These are phyloP conservation scores for Microcebus lehilahytsara DNA, from an alignment of 2,113 vertebrate species.

Conservation along the genomic window DNA sequence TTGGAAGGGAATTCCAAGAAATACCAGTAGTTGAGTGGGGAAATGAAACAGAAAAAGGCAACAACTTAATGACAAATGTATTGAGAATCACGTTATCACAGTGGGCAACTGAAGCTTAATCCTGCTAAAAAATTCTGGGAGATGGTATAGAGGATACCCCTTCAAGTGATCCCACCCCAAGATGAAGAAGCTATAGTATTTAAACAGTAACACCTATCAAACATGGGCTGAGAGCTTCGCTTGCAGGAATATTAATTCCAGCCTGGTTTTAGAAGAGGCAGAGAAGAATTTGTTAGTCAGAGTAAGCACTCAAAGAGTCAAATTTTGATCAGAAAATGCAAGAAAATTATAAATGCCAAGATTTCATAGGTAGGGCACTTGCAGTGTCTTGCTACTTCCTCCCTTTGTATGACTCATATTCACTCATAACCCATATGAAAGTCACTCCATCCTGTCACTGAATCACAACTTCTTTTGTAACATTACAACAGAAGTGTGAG, in stretches of 20 bases:
- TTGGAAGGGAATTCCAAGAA: background rate
- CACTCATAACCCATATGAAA: background rate
- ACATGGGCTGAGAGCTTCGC: background rate
- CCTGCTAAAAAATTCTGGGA: background rate
- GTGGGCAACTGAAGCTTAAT: background rate
- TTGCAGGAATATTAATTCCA: background rate
- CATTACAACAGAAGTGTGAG: background rate
- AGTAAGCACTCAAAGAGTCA: background rate
- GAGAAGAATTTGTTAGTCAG: background rate
- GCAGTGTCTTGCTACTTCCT: background rate
- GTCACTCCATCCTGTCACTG: background rate
- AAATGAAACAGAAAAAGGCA: background rate
- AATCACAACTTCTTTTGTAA: background rate
- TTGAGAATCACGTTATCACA: background rate
- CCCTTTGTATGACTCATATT: background rate
- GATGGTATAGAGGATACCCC: background rate
- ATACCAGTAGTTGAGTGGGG: background rate
- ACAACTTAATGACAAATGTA: background rate
- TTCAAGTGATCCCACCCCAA: background rate
- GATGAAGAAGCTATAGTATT: background rate
- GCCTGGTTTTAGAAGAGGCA: background rate
- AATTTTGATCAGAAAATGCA: background rate
- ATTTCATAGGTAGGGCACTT: no score
- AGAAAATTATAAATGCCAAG: background rate
- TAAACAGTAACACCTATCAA: background rate